phyloP scores from a whole-genome alignment of 2,797 vertebrate species.

The Allenopithecus nigroviridis region DNA sequence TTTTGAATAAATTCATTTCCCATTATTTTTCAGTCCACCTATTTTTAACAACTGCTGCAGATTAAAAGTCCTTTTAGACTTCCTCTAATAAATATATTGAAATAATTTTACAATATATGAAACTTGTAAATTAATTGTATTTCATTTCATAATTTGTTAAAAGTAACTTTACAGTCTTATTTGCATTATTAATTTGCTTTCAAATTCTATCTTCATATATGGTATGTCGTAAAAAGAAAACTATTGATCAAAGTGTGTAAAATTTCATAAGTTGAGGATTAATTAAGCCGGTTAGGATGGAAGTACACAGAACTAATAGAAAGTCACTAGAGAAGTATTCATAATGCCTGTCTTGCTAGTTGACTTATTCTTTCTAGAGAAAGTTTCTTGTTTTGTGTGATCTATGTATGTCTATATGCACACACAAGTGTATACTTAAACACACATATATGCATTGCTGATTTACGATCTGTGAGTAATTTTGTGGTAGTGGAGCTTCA shows the following conservation, averaged over 20 bases:
- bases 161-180: neutral
- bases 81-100: neutral
- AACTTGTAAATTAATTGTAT: neutral
- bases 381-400: neutral
- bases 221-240: neutral
- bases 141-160: slow-evolving; percentile 6
- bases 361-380: neutral
- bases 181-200: slow-evolving; percentile 8
- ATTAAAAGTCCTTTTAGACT: neutral
- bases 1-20: neutral
- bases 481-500: neutral
- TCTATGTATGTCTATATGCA: neutral
- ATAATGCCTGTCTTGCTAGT: neutral
- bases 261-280: neutral
- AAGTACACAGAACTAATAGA: neutral
- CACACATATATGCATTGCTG: neutral
- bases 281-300: neutral
- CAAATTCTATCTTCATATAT: neutral
- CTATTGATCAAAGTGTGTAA: neutral
- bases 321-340: neutral
- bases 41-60: neutral
- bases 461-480: neutral
- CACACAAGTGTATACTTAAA: neutral
- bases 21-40: neutral
- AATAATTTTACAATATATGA: neutral